Base-by-base conservation (phyloP, 2,888 invertebrate species). In the Terebella lapidaria region DNA sequence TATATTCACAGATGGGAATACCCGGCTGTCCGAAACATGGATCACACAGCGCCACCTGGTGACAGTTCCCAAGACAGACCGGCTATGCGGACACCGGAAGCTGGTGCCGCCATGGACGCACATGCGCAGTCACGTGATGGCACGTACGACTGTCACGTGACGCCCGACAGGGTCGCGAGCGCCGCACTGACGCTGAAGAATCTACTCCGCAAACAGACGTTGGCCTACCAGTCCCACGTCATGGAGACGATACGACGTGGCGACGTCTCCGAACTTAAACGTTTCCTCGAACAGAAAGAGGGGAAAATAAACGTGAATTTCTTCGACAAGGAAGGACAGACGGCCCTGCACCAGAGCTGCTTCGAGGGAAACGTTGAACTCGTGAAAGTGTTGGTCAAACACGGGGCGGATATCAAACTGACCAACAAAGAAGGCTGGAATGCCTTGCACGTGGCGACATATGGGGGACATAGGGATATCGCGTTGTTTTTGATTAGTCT, bases 401-500 rank as follows among this genome's bases (percentile, higher is more conserved):
- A 77, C 60, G 81, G 81, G 20, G 81, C 81, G 1, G 81, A 81
- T 66, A 74, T 78, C 2, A 70, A 73, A 53, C 71, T 81, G 59
- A 78, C 80, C 4, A 81, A 80, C 67, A 67, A 78, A 10, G 81
- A 81, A 63, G 81, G 81, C 1, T 81, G 81, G 81, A 78, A 73
- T 60, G 73, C 77, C 3, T 61, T 78, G 18, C 78, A 78, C 62
- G 75, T 81, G n/a, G 81, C 81, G 1, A 77, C 77, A 2, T 81
- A 73, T 57, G 75, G 78, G 1, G 81, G 81, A 3, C 80, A 81
- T 51, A 56, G 30, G 24, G 62, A 65, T 3, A 62, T 67, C 27
- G 59, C 63, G n/a, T 26, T 64, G 15, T 67, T 63, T 49, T 56
- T 67, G 10, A 58, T 67, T 47, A 62, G 56, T 29, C 60, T 55